Conservation (phyloP, 1,140 invertebrate species). For the Vanessa tameamea region DNA sequence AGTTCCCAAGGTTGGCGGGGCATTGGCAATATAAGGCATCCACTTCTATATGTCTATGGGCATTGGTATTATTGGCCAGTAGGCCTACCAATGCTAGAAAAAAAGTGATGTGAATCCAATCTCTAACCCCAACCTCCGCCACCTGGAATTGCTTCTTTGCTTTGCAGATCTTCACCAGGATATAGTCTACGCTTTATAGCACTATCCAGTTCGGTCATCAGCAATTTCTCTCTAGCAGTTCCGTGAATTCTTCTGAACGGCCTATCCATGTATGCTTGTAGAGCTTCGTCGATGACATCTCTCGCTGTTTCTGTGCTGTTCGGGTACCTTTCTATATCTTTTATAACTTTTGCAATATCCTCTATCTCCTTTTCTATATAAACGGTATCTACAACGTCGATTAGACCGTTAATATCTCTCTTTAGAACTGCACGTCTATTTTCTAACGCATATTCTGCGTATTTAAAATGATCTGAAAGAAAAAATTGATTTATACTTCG, state of each 20-base stretch:
- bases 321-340: neutral
- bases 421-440: slow-evolving; percentile 9
- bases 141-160: neutral
- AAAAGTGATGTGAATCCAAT: too few species aligned
- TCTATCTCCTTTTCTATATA: slow-evolving; percentile 20
- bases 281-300: neutral
- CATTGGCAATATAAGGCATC: too few species aligned
- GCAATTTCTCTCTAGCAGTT: neutral
- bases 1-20: too few species aligned
- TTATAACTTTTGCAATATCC: slow-evolving; percentile 6
- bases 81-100: too few species aligned
- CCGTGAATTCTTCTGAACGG: neutral
- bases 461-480: slow-evolving; percentile 23
- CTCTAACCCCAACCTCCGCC: neutral
- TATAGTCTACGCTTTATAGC: neutral
- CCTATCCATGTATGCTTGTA: neutral
- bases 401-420: slow-evolving; percentile 27
- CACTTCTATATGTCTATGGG: too few species aligned
- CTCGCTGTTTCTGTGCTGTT: neutral
- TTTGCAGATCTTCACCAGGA: neutral
- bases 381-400: slow-evolving; percentile 29
- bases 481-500: neutral
- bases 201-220: neutral
- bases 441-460: slow-evolving; percentile 10
- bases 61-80: too few species aligned